Evolutionary conservation across 2,888 invertebrate genomes (phyloP).

Genomic region (Parascotia fuliginaria): DNA sequence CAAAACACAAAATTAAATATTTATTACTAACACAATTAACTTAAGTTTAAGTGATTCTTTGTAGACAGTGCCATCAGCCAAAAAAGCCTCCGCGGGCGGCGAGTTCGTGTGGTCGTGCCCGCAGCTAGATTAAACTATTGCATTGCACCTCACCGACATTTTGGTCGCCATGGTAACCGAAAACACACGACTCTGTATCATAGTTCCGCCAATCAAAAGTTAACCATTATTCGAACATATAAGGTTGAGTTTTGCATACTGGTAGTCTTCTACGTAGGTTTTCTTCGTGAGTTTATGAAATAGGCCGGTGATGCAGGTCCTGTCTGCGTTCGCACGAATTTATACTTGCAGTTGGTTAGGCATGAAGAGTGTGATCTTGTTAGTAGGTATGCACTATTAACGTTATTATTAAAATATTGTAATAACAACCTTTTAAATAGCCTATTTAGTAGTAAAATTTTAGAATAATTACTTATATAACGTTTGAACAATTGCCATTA

Average conservation of each 20-base stretch:
- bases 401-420: too few species aligned
- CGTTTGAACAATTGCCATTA: too few species aligned
- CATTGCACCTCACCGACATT: constrained; percentile 76
- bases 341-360: constrained; percentile 45
- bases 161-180: constrained; percentile 77
- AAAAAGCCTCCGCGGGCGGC: constrained; percentile 69
- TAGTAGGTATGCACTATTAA: too few species aligned
- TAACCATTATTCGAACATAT: constrained; percentile 1
- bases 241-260: constrained; percentile 14
- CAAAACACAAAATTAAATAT: background rate
- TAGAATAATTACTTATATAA: too few species aligned
- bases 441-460: too few species aligned
- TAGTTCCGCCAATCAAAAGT: constrained; percentile 15
- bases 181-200: constrained; percentile 61
- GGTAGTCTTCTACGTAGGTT: constrained; percentile 34
- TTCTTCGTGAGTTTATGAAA: constrained; percentile 63
- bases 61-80: constrained; percentile 44
- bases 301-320: constrained; percentile 58
- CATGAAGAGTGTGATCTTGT: constrained; percentile 39
- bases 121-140: constrained; percentile 75
- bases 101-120: constrained; percentile 76
- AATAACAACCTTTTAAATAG: too few species aligned
- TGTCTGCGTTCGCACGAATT: constrained; percentile 62
- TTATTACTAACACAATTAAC: constrained; percentile 4
- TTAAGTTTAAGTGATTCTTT: constrained; percentile 17